A percentile compares a stretch with the other conserved stretches of the same genome.
Evolutionary conservation across 2,113 vertebrate species (phyloP).

Genomic region (Candoia aspera): DNA sequence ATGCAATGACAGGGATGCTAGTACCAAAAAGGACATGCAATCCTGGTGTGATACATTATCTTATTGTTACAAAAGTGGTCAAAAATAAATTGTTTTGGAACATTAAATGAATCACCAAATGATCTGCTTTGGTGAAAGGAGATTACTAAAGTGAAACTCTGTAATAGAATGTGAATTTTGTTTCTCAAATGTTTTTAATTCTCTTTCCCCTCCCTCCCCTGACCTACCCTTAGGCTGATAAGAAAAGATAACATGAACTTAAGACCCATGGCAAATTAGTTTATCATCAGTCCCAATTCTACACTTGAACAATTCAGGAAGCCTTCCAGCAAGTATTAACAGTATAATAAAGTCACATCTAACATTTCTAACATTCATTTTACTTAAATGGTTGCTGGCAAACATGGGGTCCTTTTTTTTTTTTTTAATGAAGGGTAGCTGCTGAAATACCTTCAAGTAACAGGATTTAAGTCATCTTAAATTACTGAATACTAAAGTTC

Average conservation of each 20-base stretch:
- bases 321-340: constrained; percentile 75
- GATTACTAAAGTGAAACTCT: constrained; percentile 51
- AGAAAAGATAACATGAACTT: constrained; percentile 71
- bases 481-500: constrained; percentile 57
- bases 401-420: constrained; percentile 51
- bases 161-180: constrained; percentile 56
- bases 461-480: constrained; percentile 64
- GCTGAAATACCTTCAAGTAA: constrained; percentile 68
- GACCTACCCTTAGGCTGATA: constrained; percentile 70
- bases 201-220: constrained; percentile 26
- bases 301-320: constrained; percentile 70
- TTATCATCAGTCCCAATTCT: constrained; percentile 69
- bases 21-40: constrained; percentile 41
- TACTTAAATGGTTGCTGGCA: constrained; percentile 64
- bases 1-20: constrained; percentile 19
- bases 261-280: constrained; percentile 71
- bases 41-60: constrained; percentile 22
- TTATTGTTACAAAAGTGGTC: constrained; percentile 32
- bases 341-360: constrained; percentile 74
- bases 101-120: constrained; percentile 62
- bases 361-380: constrained; percentile 72
- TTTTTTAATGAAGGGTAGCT: constrained; percentile 60
- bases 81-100: constrained; percentile 61
- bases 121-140: background rate
- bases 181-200: constrained; percentile 61